Base-by-base conservation (phyloP, 2,888 invertebrate genomes). In the Scaptodrosophila latifasciaeformis region DNA sequence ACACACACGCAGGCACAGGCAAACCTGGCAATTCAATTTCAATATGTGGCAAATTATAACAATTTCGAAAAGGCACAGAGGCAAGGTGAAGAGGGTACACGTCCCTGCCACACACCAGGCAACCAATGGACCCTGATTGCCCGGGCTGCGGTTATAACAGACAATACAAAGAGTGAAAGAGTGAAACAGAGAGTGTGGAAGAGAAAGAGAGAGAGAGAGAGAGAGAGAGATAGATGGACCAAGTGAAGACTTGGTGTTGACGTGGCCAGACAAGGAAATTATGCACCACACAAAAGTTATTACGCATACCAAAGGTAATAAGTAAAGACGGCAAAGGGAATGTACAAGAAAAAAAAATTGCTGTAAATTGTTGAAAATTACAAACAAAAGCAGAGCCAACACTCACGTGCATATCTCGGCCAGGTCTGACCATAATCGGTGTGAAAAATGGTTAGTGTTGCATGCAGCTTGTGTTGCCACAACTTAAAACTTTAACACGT, bases 401-500 rank as follows among this genome's bases (percentile, higher is more conserved):
- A n/a, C 1, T 15, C 15, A 17, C 12, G 39, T 1, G 19, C 18
- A 19, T 19, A 13, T 39, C 10, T 12, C 42, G 19, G 27, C 43
- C 24, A n/a, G 15, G 17, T n/a, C 30, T 9, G 27, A 27, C 9
- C 13, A 5, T 34, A 15, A 2, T 13, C 15, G 12, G 34, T 15
- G 13, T 1, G 13, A 13, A 34, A 34, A 34, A 34, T 13, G 4
- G 34, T n/a, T 34, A 13, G 13, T 49, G 49, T 49, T 56, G 52
- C 54, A 63, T 59, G 63, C 46, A 2, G 34, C 34, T 13, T 34
- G 34, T 34, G 47, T 7, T 35, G 55, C n/a, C n/a, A n/a, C 55
- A 64, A 62, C 59, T 60, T 60, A 56, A 56, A 57, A 57, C 57
- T 57, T 64, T 61, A 60, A 61, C 60, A 64, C 64, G 57, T 65